These are phyloP conservation scores for Acridotheres tristis DNA, from an alignment of 2,797 vertebrate genomes.

Conservation along the genomic window DNA sequence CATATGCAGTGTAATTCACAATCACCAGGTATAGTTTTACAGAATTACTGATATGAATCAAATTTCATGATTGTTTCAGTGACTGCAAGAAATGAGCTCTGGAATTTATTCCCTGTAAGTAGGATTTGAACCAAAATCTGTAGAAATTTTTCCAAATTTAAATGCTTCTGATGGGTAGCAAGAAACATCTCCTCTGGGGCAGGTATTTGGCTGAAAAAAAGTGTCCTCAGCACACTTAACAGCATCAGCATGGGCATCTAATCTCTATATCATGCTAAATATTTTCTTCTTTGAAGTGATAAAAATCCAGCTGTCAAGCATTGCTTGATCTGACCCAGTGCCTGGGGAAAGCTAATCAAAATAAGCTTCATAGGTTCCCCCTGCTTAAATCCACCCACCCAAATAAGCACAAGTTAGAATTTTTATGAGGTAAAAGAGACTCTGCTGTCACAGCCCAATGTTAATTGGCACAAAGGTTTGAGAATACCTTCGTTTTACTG, in stretches of 20 bases:
- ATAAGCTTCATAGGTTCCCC: conserved; percentile 8
- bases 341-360: conserved; percentile 42
- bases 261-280: conserved; percentile 48
- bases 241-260: conserved; percentile 32
- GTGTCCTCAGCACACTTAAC: conserved; percentile 17
- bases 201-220: background rate
- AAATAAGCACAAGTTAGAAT: conserved; percentile 13
- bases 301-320: conserved; percentile 29
- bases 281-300: conserved; percentile 55
- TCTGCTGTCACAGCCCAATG: conserved; percentile 25
- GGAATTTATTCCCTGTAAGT: background rate
- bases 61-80: background rate
- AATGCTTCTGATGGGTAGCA: background rate
- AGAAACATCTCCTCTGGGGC: background rate
- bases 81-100: background rate
- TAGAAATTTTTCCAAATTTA: background rate
- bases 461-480: conserved; percentile 59
- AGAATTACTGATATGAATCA: background rate
- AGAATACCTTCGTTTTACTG: conserved; percentile 30
- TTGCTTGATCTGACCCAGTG: conserved; percentile 27
- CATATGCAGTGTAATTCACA: background rate
- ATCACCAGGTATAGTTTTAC: background rate
- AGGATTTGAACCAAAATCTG: background rate
- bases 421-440: conserved; percentile 37
- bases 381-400: conserved; percentile 53